Conservation (phyloP, 2,888 invertebrate species). For the Pterostichus niger region DNA sequence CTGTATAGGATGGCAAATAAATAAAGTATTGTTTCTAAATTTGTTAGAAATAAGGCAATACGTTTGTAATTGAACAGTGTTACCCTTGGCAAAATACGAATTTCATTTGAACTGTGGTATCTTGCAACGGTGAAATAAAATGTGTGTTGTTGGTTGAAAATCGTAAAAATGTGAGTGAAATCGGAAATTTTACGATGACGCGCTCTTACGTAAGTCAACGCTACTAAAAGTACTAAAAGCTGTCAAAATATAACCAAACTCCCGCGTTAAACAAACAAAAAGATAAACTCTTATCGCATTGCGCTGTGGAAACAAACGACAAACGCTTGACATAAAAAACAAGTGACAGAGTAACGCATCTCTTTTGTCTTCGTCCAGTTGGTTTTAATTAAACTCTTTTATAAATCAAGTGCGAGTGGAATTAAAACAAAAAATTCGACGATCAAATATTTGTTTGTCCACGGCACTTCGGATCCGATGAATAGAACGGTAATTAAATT, state of each 20-base stretch:
- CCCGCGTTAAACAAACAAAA: slow-evolving; percentile 45
- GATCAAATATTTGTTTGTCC: slow-evolving; percentile 49
- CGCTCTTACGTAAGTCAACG: slow-evolving; percentile 35
- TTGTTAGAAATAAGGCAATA: no score
- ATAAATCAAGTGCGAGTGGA: slow-evolving; percentile 34
- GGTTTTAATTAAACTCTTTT: slow-evolving; percentile 54
- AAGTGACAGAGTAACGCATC: slow-evolving; percentile 42
- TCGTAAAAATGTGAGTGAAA: background rate
- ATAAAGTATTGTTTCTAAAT: no score
- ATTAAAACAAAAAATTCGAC: slow-evolving; percentile 14
- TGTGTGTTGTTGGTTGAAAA: no score
- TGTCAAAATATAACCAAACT: slow-evolving; percentile 23
- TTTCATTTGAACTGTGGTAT: no score
- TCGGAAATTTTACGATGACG: background rate
- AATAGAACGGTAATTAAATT: slow-evolving; percentile 40
- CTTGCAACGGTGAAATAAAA: no score
- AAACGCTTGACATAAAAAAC: slow-evolving; percentile 44
- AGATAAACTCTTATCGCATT: slow-evolving; percentile 46
- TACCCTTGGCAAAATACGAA: no score
- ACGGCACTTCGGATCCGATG: slow-evolving; percentile 20
- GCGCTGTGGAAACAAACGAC: slow-evolving; percentile 42
- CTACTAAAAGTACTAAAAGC: slow-evolving; percentile 16
- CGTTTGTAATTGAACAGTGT: no score
- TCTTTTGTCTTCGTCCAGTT: slow-evolving; percentile 53
- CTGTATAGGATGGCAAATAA: no score